phyloP scores from a whole-genome alignment of 2,797 vertebrate genomes.

The Cynopterus sphinx region DNA sequence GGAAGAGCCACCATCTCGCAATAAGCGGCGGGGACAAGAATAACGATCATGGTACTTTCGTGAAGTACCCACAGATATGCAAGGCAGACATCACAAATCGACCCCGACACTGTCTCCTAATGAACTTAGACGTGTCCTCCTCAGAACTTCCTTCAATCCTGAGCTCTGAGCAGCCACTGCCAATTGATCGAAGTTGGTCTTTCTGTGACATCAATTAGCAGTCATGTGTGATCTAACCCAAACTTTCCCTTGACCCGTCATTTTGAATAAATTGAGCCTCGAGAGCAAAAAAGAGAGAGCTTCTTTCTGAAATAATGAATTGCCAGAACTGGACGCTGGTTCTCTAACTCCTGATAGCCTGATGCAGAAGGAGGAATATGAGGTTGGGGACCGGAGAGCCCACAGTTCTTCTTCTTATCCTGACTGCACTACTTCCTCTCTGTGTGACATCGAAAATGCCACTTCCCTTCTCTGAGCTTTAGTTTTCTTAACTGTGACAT shows the following conservation, averaged over 20 bases:
- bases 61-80: not conserved
- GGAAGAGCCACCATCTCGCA: not conserved
- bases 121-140: not conserved
- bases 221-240: not conserved
- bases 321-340: not conserved
- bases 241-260: not conserved
- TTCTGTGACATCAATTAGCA: not conserved
- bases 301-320: not conserved
- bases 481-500: not conserved
- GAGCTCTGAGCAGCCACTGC: not conserved
- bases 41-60: not conserved
- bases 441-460: not conserved
- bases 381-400: not conserved
- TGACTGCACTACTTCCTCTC: not conserved
- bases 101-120: not conserved
- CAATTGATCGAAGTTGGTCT: not conserved
- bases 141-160: not conserved
- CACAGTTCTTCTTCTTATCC: not conserved
- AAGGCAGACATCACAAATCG: conserved; percentile 8
- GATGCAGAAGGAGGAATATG: not conserved
- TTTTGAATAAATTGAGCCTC: not conserved
- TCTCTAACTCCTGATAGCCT: not conserved
- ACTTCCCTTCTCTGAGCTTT: not conserved
- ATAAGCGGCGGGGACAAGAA: not conserved
- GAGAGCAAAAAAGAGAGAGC: not conserved